Conservation (phyloP, 2,113 vertebrate species). For the Daboia siamensis region DNA sequence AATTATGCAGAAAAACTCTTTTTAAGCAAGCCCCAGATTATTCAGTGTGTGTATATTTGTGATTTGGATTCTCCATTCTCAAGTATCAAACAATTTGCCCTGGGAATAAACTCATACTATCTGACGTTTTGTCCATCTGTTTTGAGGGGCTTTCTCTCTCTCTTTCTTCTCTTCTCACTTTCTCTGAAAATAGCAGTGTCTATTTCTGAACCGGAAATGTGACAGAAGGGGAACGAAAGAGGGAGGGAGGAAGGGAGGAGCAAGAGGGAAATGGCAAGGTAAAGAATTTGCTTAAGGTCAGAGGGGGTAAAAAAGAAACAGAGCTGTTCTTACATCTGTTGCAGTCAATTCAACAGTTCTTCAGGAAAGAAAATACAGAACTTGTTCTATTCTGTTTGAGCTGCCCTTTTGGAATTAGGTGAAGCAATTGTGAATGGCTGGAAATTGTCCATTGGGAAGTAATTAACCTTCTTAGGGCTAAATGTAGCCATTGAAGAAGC, state of each 20-base stretch:
- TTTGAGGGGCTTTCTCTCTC: not conserved
- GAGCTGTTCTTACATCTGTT: conserved; percentile 17
- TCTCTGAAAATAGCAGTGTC: conserved; percentile 51
- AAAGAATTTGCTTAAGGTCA: conserved; percentile 20
- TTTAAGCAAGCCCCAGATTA: not conserved
- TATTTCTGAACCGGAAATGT: conserved; percentile 58
- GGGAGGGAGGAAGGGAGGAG: conserved; percentile 19
- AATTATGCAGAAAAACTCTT: not conserved
- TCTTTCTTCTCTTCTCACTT: conserved; percentile 41
- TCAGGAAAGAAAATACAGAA: not conserved
- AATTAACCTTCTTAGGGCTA: not conserved
- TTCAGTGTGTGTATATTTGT: not conserved
- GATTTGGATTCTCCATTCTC: not conserved
- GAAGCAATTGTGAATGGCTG: not conserved
- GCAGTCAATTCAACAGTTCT: not conserved
- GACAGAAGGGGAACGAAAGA: conserved; percentile 21
- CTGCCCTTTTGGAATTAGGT: not conserved
- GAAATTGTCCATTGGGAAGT: conserved; percentile 10
- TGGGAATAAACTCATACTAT: not conserved
- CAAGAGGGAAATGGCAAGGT: not conserved
- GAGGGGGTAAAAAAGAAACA: conserved; percentile 13
- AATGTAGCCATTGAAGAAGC: not conserved
- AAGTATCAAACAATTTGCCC: not conserved
- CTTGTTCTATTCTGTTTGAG: not conserved
- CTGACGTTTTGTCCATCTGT: not conserved